These are phyloP conservation scores for Hesperophylax magnus DNA, from an alignment of 1,140 invertebrate species.

Conservation along the genomic window DNA sequence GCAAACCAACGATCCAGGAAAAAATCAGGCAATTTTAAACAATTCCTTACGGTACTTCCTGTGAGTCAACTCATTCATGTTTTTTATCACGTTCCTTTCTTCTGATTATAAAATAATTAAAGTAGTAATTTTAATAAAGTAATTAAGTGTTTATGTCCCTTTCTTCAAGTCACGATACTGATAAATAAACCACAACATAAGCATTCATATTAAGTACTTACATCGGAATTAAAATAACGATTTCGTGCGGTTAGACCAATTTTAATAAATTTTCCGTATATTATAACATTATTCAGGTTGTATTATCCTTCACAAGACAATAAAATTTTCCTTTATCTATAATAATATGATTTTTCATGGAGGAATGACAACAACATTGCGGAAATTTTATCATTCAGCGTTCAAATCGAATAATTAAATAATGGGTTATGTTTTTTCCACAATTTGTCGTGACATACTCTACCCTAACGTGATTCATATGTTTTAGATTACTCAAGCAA, in stretches of 20 bases:
- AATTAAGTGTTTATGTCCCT: too few relatives aligned
- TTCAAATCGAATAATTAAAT: slow-evolving; percentile 12
- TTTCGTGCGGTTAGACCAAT: neutral
- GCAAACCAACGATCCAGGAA: too few relatives aligned
- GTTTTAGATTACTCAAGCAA: neutral
- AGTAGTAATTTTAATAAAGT: too few relatives aligned
- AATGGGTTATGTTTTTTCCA: slow-evolving; percentile 14
- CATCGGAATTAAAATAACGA: neutral
- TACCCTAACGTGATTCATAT: neutral
- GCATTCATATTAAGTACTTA: too few relatives aligned
- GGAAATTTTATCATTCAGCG: neutral
- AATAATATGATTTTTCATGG: neutral
- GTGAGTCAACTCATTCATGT: too few relatives aligned
- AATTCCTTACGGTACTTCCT: too few relatives aligned
- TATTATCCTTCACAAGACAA: neutral
- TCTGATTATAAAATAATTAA: too few relatives aligned
- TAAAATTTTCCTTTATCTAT: slow-evolving; percentile 22
- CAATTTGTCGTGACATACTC: neutral
- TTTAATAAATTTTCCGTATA: neutral
- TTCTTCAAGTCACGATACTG: too few relatives aligned
- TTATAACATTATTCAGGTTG: neutral
- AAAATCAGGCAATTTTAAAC: too few relatives aligned
- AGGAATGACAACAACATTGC: neutral
- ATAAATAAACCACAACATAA: too few relatives aligned
- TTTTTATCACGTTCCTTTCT: too few relatives aligned